A percentile compares a stretch with the other conserved stretches of the same genome.
These are phyloP conservation scores for Chaitophorus viminalis DNA, from an alignment of 2,888 invertebrate species.

Conservation along the genomic window DNA sequence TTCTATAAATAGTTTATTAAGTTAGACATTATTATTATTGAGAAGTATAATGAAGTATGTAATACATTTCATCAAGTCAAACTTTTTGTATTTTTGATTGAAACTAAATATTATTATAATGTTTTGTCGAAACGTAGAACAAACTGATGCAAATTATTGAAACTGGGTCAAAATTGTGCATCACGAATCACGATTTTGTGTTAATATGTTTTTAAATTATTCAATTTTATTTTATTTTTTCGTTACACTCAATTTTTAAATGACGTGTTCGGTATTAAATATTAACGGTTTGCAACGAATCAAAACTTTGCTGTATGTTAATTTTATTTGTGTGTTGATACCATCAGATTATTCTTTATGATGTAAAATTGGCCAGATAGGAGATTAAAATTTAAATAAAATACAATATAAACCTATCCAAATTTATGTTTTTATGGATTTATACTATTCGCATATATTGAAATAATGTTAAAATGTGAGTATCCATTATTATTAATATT, in stretches of 20 bases:
- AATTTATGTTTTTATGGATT: neutral
- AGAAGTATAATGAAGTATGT: neutral
- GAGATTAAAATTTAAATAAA: constrained; percentile 27
- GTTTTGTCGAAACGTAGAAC: neutral
- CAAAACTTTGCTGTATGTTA: constrained; percentile 8
- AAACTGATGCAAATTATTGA: neutral
- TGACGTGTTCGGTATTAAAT: neutral
- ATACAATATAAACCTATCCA: neutral
- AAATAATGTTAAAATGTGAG: neutral
- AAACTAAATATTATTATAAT: neutral
- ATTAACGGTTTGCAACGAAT: constrained; percentile 34
- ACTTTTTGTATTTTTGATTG: neutral
- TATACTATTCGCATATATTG: neutral
- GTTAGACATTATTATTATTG: neutral
- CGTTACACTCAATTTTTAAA: constrained; percentile 12
- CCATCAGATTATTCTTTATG: constrained; percentile 28
- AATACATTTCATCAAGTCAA: neutral
- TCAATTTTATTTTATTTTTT: neutral
- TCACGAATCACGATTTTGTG: neutral
- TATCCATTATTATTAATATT: neutral
- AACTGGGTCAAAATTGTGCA: neutral
- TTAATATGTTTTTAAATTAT: constrained; percentile 20
- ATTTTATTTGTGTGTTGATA: constrained; percentile 19
- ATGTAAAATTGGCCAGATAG: constrained; percentile 20
- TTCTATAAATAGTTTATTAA: neutral